Evolutionary conservation across 2,113 vertebrate genomes (phyloP), one percentile per base, ranked within the genome.

Genomic region (Lepus americanus): DNA sequence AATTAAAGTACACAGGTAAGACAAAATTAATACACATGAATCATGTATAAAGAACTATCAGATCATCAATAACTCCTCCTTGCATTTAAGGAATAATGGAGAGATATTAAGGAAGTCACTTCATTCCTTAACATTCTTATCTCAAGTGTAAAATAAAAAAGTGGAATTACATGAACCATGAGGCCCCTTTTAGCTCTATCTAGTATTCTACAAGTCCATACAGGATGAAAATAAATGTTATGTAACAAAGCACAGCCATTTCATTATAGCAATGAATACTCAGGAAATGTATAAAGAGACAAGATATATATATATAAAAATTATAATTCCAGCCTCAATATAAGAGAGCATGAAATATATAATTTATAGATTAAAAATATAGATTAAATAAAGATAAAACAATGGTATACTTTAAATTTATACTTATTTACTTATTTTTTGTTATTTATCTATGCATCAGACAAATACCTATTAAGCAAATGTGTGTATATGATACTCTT

Each of bases 321-420:
- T 36, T 44, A 44, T 44, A 44, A 44, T 78, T 63, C 3, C 13
- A 85, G 39, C 4, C 27, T 95, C 25, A 44, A 22, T 88, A 81
- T 59, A 85, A 77, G n/a, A 70, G 19, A 39, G 2, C 36, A 9
- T 22, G n/a, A 90, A 31, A 88, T 66, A 83, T 6, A 31, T n/a
- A 92, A 94, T 7, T 83, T 61, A 80, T 0, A 84, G 44, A 16
- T 79, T 3, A 92, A 94, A 19, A 84, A 63, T 17, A n/a, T n/a
- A n/a, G n/a, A n/a, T n/a, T n/a, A 79, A 93, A 78, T 3, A 76
- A 51, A 9, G 29, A 92, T 89, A 80, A 90, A 90, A 94, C 27
- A 87, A 81, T 22, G 89, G 27, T 31, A 53, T 0, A 27, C 3
- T 59, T 89, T 5, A 29, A 36, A 87, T 79, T 94, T 44, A 74